Conservation (phyloP, 2,888 invertebrate genomes). For the Aleiodes alternator region DNA sequence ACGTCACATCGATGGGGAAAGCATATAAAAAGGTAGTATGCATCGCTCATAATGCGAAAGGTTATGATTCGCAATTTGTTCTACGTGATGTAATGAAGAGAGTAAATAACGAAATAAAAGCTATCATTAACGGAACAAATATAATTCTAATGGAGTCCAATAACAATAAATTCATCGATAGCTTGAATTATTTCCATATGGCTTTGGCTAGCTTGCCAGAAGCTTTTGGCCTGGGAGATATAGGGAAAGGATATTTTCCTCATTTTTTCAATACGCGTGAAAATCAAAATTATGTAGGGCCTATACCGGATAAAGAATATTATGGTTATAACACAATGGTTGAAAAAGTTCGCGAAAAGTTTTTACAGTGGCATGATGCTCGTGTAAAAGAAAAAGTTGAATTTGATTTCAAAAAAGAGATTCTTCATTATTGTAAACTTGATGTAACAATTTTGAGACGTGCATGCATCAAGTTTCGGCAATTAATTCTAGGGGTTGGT, state of each 20-base stretch:
- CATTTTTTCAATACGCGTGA: slow-evolving; percentile 5
- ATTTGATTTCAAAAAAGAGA: no score
- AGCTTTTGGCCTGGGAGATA: not conserved
- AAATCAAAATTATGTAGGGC: not conserved
- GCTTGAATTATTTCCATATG: slow-evolving; percentile 5
- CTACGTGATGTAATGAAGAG: no score
- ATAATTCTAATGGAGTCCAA: no score
- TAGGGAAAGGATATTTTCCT: slow-evolving; percentile 2
- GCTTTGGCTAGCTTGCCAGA: not conserved
- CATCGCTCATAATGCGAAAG: not conserved
- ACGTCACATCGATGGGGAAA: not conserved
- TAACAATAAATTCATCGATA: not conserved
- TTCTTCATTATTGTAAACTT: not conserved
- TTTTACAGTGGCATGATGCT: not conserved
- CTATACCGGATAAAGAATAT: not conserved
- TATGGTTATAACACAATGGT: not conserved
- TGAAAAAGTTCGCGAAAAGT: not conserved
- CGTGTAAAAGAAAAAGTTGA: not conserved
- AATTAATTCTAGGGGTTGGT: not conserved
- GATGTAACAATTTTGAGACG: not conserved
- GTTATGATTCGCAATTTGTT: not conserved
- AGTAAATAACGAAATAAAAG: no score
- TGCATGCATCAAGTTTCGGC: not conserved
- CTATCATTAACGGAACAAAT: no score
- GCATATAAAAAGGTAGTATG: not conserved